These are phyloP conservation scores for Alviniconcha strummeri DNA, from an alignment of 2,888 invertebrate species.

Conservation along the genomic window DNA sequence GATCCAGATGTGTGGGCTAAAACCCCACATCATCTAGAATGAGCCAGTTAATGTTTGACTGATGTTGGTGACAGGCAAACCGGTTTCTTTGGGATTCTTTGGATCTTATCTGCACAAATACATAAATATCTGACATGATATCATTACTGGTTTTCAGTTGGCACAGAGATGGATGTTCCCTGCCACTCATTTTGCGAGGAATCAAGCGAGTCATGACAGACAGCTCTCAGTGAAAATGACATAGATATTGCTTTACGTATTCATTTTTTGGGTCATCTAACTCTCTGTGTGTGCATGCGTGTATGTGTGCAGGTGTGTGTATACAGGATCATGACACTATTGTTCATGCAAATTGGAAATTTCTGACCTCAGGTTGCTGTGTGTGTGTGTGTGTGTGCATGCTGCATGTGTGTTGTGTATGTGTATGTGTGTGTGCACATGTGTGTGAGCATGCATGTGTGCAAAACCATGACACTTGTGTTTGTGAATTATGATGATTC, in stretches of 20 bases:
- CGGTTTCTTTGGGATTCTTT: too few species aligned
- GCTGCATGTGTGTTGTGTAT: neutral
- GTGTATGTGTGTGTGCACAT: neutral
- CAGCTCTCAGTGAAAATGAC: neutral
- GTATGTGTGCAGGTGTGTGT: neutral
- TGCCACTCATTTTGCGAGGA: constrained; percentile 52
- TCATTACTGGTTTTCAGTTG: constrained; percentile 41
- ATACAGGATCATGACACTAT: too few species aligned
- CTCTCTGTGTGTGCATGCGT: neutral
- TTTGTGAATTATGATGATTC: neutral
- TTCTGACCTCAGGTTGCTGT: neutral
- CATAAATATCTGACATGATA: too few species aligned
- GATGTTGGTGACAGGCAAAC: too few species aligned
- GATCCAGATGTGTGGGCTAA: too few species aligned
- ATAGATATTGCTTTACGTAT: too few species aligned
- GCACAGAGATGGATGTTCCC: constrained; percentile 53
- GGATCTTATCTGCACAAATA: too few species aligned
- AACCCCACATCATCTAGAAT: too few species aligned
- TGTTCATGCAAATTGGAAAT: neutral
- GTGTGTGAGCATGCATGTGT: constrained; percentile 4
- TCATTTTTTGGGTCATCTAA: neutral
- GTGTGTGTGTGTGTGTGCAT: constrained; percentile 2
- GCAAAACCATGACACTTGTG: neutral
- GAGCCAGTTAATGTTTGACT: too few species aligned
- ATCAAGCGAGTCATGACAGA: constrained; percentile 42